Conservation (phyloP, 2,113 vertebrate genomes). For the Chlorodrepanis virens region DNA sequence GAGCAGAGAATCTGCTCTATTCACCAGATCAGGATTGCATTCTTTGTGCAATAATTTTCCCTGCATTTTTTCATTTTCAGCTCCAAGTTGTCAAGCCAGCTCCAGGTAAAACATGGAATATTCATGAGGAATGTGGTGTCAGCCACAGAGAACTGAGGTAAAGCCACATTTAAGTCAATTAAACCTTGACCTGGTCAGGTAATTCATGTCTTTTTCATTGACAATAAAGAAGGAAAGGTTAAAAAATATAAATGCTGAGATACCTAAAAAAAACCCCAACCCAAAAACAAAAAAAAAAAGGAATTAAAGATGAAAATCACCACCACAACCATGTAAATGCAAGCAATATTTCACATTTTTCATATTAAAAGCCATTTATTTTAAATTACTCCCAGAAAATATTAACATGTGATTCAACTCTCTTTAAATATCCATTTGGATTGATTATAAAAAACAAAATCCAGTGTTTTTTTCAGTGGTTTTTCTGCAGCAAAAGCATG, state of each 20-base stretch:
- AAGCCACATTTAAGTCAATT: not conserved
- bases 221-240: not conserved
- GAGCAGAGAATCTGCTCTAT: not conserved
- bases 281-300: not conserved
- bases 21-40: not conserved
- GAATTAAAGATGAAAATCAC: not conserved
- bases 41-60: not conserved
- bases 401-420: not conserved
- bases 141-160: not conserved
- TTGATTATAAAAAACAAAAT: not conserved
- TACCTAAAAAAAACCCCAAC: no score
- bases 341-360: not conserved
- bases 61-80: not conserved
- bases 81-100: not conserved
- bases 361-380: not conserved
- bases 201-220: not conserved
- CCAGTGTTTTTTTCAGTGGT: accelerated
- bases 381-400: not conserved
- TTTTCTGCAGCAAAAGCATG: not conserved
- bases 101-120: not conserved
- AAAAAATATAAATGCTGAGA: not conserved
- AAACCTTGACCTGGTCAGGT: not conserved
- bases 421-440: not conserved
- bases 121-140: not conserved
- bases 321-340: not conserved